These are phyloP conservation scores for Panagrolaimus sp. DNA, from an alignment of 1,140 invertebrate genomes.

Conservation along the genomic window DNA sequence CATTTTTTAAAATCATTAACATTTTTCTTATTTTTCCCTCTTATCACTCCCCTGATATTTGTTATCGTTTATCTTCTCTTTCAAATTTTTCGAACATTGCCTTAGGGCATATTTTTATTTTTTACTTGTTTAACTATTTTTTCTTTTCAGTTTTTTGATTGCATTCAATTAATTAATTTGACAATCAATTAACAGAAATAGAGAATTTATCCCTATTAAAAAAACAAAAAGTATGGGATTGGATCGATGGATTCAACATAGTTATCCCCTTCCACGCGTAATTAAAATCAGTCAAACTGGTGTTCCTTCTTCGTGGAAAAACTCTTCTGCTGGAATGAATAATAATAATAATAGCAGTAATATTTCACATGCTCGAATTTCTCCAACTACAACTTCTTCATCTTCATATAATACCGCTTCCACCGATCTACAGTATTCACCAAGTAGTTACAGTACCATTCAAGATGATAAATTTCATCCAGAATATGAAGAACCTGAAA, in stretches of 20 bases:
- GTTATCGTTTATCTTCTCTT: too few relatives aligned
- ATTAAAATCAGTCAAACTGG: not conserved
- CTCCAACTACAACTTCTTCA: not conserved
- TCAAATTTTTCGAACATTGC: too few relatives aligned
- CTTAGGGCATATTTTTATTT: too few relatives aligned
- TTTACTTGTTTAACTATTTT: too few relatives aligned
- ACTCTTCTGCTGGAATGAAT: not conserved
- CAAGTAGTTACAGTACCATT: not conserved
- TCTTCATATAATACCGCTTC: slow-evolving; percentile 13
- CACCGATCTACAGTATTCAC: slow-evolving; percentile 1
- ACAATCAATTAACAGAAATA: too few relatives aligned
- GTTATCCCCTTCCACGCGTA: not conserved
- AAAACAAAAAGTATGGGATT: not conserved
- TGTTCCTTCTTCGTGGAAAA: too few relatives aligned
- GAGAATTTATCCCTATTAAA: too few relatives aligned
- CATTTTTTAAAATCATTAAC: too few relatives aligned
- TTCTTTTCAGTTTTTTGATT: too few relatives aligned
- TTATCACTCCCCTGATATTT: too few relatives aligned
- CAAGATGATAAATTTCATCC: slow-evolving; percentile 14
- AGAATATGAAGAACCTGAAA: slow-evolving; percentile 13
- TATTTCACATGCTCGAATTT: not conserved
- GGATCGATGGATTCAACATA: slow-evolving; percentile 4
- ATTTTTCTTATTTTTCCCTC: too few relatives aligned
- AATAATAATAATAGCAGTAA: not conserved
- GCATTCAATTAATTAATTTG: too few relatives aligned